phyloP scores from a whole-genome alignment of 2,113 vertebrate species.

The Rissa tridactyla region DNA sequence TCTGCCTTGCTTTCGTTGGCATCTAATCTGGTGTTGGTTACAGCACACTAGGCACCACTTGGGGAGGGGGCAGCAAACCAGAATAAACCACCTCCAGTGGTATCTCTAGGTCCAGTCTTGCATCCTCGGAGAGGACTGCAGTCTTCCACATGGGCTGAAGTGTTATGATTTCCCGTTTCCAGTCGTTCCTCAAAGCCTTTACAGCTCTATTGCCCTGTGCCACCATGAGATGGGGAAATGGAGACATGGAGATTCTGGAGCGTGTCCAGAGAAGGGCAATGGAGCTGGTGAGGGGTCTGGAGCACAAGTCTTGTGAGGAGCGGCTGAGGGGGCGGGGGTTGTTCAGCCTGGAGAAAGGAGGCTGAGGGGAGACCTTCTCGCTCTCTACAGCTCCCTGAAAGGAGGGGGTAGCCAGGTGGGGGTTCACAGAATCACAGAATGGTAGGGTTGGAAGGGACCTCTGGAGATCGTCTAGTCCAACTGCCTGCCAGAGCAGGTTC shows the following conservation, averaged over 20 bases:
- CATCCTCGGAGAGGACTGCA: rapidly evolving
- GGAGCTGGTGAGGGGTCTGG: not conserved
- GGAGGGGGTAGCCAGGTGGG: not conserved
- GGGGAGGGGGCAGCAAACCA: not conserved
- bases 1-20: not conserved
- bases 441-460: too few relatives aligned
- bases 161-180: not conserved
- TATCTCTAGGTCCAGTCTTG: rapidly evolving
- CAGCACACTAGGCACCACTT: rapidly evolving
- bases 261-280: not conserved
- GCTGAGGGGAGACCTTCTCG: not conserved
- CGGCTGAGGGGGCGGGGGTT: not conserved
- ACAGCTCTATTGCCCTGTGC: not conserved
- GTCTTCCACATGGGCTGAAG: rapidly evolving
- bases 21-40: not conserved
- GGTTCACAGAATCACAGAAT: too few relatives aligned
- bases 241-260: not conserved
- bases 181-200: rapidly evolving
- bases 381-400: not conserved
- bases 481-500: too few relatives aligned
- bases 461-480: too few relatives aligned
- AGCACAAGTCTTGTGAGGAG: not conserved
- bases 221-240: rapidly evolving
- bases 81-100: rapidly evolving
- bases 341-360: not conserved